phyloP scores from a whole-genome alignment of 2,888 invertebrate species.

The Hoplodrina ambigua region DNA sequence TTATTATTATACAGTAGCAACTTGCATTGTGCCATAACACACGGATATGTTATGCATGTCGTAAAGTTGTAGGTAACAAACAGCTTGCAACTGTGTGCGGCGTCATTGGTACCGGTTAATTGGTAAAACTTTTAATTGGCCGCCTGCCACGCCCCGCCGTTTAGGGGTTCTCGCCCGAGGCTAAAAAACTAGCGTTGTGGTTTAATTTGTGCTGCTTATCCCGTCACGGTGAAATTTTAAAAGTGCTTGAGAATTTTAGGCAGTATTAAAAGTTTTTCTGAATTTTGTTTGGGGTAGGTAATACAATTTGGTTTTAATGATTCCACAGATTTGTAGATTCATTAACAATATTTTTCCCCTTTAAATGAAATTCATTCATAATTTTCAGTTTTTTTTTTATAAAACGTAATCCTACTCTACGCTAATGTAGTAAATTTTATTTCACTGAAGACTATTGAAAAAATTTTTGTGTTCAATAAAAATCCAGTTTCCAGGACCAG shows the following conservation, averaged over 20 bases:
- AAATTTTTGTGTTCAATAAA: too few species aligned
- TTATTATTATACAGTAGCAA: too few species aligned
- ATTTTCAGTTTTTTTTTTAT: not conserved
- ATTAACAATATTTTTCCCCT: not conserved
- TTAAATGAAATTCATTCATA: too few species aligned
- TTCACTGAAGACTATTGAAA: too few species aligned
- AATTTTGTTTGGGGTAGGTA: not conserved
- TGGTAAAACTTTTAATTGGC: conserved; percentile 77
- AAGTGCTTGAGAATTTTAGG: conserved; percentile 13
- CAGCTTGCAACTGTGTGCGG: conserved; percentile 52
- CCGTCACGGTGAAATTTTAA: conserved; percentile 1
- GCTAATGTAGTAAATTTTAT: too few species aligned
- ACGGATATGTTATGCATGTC: conserved; percentile 28
- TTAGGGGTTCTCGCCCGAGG: conserved; percentile 60
- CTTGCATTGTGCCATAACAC: conserved; percentile 9
- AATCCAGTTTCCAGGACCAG: too few species aligned
- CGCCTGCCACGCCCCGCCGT: conserved; percentile 54
- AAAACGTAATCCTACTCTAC: too few species aligned
- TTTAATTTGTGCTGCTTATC: conserved; percentile 2
- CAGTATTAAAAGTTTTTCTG: conserved; percentile 10
- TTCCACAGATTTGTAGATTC: not conserved
- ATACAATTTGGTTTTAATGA: not conserved
- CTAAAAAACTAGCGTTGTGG: conserved; percentile 52
- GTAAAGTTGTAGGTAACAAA: conserved; percentile 50
- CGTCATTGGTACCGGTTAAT: conserved; percentile 69